Conservation (phyloP, 2,888 invertebrate genomes). For the Metalampra italica region DNA sequence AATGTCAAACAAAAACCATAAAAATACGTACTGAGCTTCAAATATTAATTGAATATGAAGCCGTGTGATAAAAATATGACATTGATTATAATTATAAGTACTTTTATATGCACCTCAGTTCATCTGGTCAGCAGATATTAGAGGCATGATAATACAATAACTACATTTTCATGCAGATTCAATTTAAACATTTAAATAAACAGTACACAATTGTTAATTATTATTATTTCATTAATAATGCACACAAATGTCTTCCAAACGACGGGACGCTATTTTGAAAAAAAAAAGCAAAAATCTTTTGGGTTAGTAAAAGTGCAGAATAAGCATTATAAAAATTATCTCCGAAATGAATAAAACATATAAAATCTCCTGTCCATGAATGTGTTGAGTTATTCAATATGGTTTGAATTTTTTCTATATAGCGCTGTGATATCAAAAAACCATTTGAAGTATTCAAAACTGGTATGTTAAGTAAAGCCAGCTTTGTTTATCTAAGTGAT, state of each 20-base stretch:
- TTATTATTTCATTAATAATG: not conserved
- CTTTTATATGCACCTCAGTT: not conserved
- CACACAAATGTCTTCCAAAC: not conserved
- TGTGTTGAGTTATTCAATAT: slow-evolving; percentile 54
- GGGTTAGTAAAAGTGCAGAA: slow-evolving; percentile 63
- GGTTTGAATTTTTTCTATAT: slow-evolving; percentile 1
- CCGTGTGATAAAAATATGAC: slow-evolving; percentile 9
- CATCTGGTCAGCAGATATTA: slow-evolving; percentile 44
- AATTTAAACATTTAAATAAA: not conserved
- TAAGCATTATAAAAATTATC: slow-evolving; percentile 31
- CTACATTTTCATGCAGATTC: slow-evolving; percentile 9
- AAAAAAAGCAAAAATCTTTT: slow-evolving; percentile 23
- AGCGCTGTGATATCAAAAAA: not conserved
- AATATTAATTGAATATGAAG: slow-evolving; percentile 10
- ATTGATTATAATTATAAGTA: not conserved
- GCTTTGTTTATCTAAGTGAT: not conserved
- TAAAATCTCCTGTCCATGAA: slow-evolving; percentile 67
- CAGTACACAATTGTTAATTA: not conserved
- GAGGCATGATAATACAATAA: slow-evolving; percentile 14
- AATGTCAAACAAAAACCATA: no score
- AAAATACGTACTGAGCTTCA: slow-evolving; percentile 12
- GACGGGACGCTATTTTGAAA: not conserved
- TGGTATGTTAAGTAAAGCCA: not conserved
- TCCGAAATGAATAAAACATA: slow-evolving; percentile 25
- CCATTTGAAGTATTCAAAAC: not conserved